phyloP scores from a whole-genome alignment of 2,888 invertebrate genomes.

The Heterodera filipjevi region DNA sequence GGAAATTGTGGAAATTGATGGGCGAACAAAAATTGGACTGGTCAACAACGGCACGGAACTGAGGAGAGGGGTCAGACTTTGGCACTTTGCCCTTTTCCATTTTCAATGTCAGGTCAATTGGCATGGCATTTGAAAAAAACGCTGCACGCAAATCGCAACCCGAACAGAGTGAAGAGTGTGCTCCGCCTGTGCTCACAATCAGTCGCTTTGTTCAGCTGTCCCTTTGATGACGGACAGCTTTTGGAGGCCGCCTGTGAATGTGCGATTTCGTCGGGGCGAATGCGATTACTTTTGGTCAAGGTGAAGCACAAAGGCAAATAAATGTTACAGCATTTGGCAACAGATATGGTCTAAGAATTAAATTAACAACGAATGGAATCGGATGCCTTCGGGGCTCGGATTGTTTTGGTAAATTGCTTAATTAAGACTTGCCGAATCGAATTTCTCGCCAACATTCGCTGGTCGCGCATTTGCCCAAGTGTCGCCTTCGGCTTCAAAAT shows the following conservation, averaged over 20 bases:
- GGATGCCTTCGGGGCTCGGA: not conserved
- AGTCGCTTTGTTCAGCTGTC: slow-evolving; percentile 25
- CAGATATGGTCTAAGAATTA: too few species aligned
- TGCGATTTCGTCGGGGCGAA: slow-evolving; percentile 33
- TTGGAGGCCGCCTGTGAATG: slow-evolving; percentile 33
- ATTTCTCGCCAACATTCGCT: slow-evolving; percentile 42
- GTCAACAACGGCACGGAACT: slow-evolving; percentile 12
- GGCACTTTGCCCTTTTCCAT: not conserved
- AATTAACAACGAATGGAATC: not conserved
- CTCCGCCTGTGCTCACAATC: slow-evolving; percentile 38
- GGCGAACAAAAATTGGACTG: not conserved
- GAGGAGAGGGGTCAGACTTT: not conserved
- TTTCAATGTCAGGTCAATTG: slow-evolving; percentile 26
- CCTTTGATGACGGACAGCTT: slow-evolving; percentile 31
- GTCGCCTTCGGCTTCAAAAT: slow-evolving; percentile 29
- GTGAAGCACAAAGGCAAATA: slow-evolving; percentile 17
- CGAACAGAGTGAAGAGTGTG: slow-evolving; percentile 38
- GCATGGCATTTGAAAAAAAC: slow-evolving; percentile 28
- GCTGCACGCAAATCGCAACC: slow-evolving; percentile 29
- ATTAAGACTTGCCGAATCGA: slow-evolving; percentile 43
- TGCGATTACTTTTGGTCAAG: slow-evolving; percentile 44
- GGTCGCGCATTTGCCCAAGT: slow-evolving; percentile 33
- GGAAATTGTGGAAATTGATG: slow-evolving; percentile 19
- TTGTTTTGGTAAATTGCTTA: not conserved
- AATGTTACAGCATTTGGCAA: too few species aligned